Percentiles rank a stretch among this genome's conserved stretches.
Evolutionary conservation across 2,888 invertebrate genomes (phyloP).

Genomic region (Elegia similella): DNA sequence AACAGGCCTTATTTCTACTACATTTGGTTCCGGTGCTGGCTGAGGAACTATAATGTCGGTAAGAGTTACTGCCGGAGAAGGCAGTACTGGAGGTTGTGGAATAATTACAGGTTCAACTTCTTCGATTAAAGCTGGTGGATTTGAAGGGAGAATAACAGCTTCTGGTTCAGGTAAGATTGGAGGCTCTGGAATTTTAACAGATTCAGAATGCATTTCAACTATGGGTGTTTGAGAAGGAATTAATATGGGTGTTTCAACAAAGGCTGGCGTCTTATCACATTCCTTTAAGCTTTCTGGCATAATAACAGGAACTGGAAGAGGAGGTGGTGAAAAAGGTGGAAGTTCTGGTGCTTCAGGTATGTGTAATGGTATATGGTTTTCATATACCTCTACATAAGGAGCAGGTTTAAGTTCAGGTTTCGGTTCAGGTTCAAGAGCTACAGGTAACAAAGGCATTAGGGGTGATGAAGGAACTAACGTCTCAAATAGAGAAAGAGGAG

Average conservation of each 20-base stretch:
- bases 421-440: not conserved
- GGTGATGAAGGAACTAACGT: not conserved
- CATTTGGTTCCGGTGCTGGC: not conserved
- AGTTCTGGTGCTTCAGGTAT: slow-evolving; percentile 21
- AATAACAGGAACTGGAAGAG: slow-evolving; percentile 14
- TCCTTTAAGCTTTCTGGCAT: not conserved
- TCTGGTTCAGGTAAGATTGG: too few relatives aligned
- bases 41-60: not conserved
- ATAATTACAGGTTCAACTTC: not conserved
- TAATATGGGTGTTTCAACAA: not conserved
- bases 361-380: not conserved
- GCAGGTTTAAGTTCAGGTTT: not conserved
- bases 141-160: too few relatives aligned
- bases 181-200: too few relatives aligned
- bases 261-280: not conserved
- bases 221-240: not conserved
- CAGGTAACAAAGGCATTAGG: not conserved
- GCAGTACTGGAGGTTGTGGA: not conserved
- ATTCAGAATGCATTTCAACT: too few relatives aligned
- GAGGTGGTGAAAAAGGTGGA: slow-evolving; percentile 8
- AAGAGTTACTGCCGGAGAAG: not conserved
- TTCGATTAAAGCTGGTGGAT: not conserved
- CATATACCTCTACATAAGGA: not conserved
- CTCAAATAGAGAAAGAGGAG: slow-evolving; percentile 23
- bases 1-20: not conserved